Percentiles rank a stretch among this genome's conserved stretches.
phyloP scores from a whole-genome alignment of 2,888 invertebrate species.

The Coelopa pilipes region DNA sequence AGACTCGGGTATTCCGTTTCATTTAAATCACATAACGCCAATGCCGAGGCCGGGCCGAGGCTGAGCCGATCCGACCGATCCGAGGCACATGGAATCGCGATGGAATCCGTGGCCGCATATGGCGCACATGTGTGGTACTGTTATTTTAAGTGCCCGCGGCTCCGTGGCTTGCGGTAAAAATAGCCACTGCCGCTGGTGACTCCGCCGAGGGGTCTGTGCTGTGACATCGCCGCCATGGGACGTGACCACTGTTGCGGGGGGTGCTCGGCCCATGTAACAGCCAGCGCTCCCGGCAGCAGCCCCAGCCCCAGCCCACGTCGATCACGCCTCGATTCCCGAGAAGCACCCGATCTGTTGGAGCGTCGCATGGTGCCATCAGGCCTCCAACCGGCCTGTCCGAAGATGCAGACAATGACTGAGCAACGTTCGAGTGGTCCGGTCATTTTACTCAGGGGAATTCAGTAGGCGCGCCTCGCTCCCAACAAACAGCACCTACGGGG shows the following conservation, averaged over 20 bases:
- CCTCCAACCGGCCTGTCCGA: too few relatives aligned
- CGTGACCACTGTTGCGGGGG: constrained; percentile 4
- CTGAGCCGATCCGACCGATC: too few relatives aligned
- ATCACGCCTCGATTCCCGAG: too few relatives aligned
- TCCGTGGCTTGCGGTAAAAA: constrained; percentile 22
- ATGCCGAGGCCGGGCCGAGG: neutral
- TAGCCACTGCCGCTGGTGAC: constrained; percentile 12
- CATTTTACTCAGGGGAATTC: too few relatives aligned
- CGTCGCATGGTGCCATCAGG: too few relatives aligned
- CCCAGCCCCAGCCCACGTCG: too few relatives aligned
- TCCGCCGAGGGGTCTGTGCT: too few relatives aligned
- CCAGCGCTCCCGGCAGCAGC: neutral
- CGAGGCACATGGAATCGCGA: constrained; percentile 20
- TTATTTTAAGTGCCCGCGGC: constrained; percentile 13
- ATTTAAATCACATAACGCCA: constrained; percentile 11
- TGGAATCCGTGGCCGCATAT: constrained; percentile 22
- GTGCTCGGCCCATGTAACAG: neutral
- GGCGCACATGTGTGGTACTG: constrained; percentile 21
- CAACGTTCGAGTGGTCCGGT: too few relatives aligned
- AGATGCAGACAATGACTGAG: too few relatives aligned
- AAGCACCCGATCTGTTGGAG: too few relatives aligned
- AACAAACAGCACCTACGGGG: too few relatives aligned
- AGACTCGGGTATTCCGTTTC: neutral
- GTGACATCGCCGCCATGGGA: neutral
- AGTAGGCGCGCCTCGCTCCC: too few relatives aligned